Percentiles rank a stretch among this genome's conserved stretches.
Conservation (phyloP, 2,888 invertebrate species). For the Altica lythri region DNA sequence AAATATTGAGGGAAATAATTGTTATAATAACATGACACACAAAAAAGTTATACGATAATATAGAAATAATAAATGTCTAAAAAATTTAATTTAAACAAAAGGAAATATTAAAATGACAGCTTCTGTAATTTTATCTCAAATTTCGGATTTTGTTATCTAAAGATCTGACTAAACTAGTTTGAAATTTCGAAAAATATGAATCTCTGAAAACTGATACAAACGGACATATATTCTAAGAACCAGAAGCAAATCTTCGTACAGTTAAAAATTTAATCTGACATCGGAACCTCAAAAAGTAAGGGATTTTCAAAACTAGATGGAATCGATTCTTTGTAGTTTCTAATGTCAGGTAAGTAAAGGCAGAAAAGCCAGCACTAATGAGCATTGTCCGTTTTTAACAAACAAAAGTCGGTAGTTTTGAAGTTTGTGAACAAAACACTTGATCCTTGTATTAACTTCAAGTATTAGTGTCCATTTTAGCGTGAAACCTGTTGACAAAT, state of each 20-base stretch:
- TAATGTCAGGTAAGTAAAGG: conserved; percentile 49
- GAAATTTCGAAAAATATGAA: too few species aligned
- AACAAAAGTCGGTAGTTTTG: conserved; percentile 41
- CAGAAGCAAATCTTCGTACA: conserved; percentile 12
- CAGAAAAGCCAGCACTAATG: conserved; percentile 52
- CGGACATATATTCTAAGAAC: conserved; percentile 15
- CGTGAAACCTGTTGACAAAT: conserved; percentile 46
- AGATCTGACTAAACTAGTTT: too few species aligned
- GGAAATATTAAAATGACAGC: too few species aligned
- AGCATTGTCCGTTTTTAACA: conserved; percentile 43
- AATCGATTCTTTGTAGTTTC: conserved; percentile 35
- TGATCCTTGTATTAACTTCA: conserved; percentile 50
- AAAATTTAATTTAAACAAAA: too few species aligned
- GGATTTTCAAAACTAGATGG: conserved; percentile 37
- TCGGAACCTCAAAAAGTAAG: conserved; percentile 38
- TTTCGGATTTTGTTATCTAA: too few species aligned
- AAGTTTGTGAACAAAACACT: conserved; percentile 44
- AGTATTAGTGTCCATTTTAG: conserved; percentile 41
- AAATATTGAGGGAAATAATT: too few species aligned
- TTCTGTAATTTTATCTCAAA: too few species aligned
- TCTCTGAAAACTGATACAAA: conserved; percentile 19
- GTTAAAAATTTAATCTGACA: conserved; percentile 39
- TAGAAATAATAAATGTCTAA: too few species aligned
- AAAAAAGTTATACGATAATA: too few species aligned
- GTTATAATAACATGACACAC: too few species aligned